Percentiles rank a stretch among this genome's conserved stretches.
Conservation (phyloP, 2,888 invertebrate genomes). For the Lobophora halterata region DNA sequence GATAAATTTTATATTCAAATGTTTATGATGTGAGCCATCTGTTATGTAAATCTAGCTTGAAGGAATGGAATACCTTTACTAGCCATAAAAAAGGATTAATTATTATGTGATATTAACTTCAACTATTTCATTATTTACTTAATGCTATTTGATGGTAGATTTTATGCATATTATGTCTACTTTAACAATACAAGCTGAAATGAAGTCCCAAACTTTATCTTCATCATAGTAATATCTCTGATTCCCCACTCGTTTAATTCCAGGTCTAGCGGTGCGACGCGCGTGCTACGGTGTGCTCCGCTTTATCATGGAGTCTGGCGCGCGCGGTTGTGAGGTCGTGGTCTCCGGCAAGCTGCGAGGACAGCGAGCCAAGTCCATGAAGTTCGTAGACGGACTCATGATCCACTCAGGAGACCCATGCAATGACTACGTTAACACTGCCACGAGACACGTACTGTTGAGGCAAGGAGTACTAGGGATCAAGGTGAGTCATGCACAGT, state of each 20-base stretch:
- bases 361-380: slow-evolving; percentile 99
- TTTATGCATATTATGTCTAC: too few relatives aligned
- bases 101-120: too few relatives aligned
- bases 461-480: slow-evolving; percentile 92
- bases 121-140: too few relatives aligned
- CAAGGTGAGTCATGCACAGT: slow-evolving; percentile 86
- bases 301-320: slow-evolving; percentile 99
- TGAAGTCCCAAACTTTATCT: too few relatives aligned
- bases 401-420: slow-evolving; percentile 99
- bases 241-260: slow-evolving; percentile 13
- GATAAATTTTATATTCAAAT: slow-evolving; percentile 1
- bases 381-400: slow-evolving; percentile 99
- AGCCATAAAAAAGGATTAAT: too few relatives aligned
- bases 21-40: too few relatives aligned
- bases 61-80: too few relatives aligned
- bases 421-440: slow-evolving; percentile 98
- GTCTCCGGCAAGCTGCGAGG: slow-evolving; percentile 99
- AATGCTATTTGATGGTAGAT: too few relatives aligned
- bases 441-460: slow-evolving; percentile 98
- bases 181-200: too few relatives aligned
- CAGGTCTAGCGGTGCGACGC: slow-evolving; percentile 86
- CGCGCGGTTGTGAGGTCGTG: slow-evolving; percentile 98
- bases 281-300: slow-evolving; percentile 99
- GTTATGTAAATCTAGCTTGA: too few relatives aligned
- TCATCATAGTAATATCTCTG: not conserved